Percentiles rank a stretch among this genome's conserved stretches.
These are phyloP conservation scores for Schizaphis graminum DNA, from an alignment of 2,888 invertebrate genomes.

Conservation along the genomic window DNA sequence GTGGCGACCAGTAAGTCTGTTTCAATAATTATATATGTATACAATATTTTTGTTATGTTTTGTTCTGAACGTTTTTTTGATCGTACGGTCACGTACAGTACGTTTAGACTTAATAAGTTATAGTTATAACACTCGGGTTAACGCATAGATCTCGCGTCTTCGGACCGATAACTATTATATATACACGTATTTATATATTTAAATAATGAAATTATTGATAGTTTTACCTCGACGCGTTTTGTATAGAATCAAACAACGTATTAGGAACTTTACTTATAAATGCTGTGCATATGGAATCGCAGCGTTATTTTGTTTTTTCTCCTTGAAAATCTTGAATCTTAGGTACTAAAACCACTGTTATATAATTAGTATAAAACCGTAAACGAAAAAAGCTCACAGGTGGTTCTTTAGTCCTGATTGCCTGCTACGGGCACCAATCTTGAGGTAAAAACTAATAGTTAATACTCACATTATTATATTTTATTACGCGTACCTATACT, in stretches of 20 bases:
- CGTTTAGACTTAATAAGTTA: not conserved
- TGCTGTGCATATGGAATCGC: not conserved
- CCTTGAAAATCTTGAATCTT: not conserved
- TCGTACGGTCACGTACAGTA: not conserved
- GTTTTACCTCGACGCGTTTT: not conserved
- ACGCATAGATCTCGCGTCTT: not conserved
- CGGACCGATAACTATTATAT: not conserved
- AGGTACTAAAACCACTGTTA: not conserved
- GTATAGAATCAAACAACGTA: not conserved
- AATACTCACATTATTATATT: not conserved
- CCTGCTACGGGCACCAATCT: not conserved
- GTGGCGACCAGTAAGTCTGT: constrained; percentile 29
- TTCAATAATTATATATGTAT: constrained; percentile 20
- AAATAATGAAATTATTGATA: not conserved
- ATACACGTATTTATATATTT: no score
- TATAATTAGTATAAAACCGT: not conserved
- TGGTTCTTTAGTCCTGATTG: not conserved
- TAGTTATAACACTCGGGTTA: not conserved
- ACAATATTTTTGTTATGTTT: not conserved
- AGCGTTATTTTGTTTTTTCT: not conserved
- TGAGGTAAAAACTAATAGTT: not conserved
- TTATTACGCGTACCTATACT: not conserved
- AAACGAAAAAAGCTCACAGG: not conserved
- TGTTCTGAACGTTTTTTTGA: constrained; percentile 21
- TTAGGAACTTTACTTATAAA: not conserved